Conservation (phyloP, 2,797 vertebrate genomes). For the Enteromius trimaculatus region DNA sequence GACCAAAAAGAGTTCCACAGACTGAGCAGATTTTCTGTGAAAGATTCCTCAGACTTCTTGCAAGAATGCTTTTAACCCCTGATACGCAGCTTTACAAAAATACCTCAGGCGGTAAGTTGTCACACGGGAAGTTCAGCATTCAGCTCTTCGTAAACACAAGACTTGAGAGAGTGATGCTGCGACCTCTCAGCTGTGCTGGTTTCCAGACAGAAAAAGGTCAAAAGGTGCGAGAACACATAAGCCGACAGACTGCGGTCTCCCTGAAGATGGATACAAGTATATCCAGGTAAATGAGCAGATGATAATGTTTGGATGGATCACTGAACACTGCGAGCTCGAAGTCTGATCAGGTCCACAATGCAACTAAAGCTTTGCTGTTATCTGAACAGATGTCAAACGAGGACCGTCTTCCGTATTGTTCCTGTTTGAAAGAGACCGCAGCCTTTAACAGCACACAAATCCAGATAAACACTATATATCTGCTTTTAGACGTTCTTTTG, state of each 20-base stretch:
- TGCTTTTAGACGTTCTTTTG: neutral
- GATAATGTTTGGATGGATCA: conserved; percentile 20
- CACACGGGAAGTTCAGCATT: neutral
- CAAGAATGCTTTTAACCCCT: conserved; percentile 35
- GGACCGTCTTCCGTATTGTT: neutral
- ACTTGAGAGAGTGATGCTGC: conserved; percentile 27
- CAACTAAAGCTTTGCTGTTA: neutral
- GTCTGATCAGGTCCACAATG: conserved; percentile 3
- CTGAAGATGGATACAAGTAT: conserved; percentile 7
- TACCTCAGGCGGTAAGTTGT: conserved; percentile 22
- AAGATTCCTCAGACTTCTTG: conserved; percentile 18
- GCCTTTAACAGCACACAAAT: neutral
- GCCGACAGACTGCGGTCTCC: neutral
- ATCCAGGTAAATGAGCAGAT: conserved; percentile 32
- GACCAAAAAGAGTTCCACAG: conserved; percentile 41
- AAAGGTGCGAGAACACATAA: neutral
- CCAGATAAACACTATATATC: neutral
- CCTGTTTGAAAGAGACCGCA: neutral
- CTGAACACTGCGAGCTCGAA: neutral
- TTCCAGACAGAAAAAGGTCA: conserved; percentile 23
- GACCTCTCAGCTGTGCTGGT: conserved; percentile 9
- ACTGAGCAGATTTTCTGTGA: conserved; percentile 41
- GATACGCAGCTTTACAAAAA: conserved; percentile 29
- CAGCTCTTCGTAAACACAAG: conserved; percentile 7
- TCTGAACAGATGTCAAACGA: neutral